Conservation (phyloP, 2,888 invertebrate genomes). For the Allophyes oxyacanthae region DNA sequence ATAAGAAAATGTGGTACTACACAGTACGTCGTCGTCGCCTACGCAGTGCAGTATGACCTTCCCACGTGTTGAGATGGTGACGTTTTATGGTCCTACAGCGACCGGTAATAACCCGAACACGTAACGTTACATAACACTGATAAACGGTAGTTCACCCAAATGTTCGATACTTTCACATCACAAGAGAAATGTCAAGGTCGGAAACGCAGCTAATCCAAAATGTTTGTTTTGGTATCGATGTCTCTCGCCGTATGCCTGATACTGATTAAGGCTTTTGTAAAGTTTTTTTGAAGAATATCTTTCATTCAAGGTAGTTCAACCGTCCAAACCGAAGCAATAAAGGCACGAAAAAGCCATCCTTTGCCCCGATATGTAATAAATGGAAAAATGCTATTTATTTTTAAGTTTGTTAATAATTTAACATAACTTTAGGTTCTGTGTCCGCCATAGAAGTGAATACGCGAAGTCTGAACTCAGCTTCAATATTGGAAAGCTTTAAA, state of each 20-base stretch:
- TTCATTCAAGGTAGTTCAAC: not conserved
- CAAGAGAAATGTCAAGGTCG: constrained; percentile 58
- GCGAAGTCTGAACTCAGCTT: no score
- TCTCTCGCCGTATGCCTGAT: not conserved
- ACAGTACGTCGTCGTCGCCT: constrained; percentile 48
- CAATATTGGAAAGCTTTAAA: no score
- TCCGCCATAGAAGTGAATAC: no score
- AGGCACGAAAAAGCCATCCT: no score
- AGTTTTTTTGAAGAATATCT: constrained; percentile 3
- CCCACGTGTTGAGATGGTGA: constrained; percentile 42
- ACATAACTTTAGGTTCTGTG: no score
- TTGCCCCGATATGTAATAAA: no score
- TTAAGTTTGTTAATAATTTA: no score
- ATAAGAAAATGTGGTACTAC: constrained; percentile 23
- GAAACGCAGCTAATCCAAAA: constrained; percentile 14
- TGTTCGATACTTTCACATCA: constrained; percentile 64
- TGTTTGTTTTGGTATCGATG: constrained; percentile 16
- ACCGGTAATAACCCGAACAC: constrained; percentile 63
- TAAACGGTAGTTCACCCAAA: constrained; percentile 62
- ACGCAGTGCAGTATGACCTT: constrained; percentile 42
- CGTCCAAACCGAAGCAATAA: no score
- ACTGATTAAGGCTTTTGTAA: constrained; percentile 26
- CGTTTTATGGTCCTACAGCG: constrained; percentile 55
- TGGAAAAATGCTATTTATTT: no score
- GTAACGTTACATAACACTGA: constrained; percentile 66